Conservation (phyloP, 2,888 invertebrate genomes). For the Macaria liturata region DNA sequence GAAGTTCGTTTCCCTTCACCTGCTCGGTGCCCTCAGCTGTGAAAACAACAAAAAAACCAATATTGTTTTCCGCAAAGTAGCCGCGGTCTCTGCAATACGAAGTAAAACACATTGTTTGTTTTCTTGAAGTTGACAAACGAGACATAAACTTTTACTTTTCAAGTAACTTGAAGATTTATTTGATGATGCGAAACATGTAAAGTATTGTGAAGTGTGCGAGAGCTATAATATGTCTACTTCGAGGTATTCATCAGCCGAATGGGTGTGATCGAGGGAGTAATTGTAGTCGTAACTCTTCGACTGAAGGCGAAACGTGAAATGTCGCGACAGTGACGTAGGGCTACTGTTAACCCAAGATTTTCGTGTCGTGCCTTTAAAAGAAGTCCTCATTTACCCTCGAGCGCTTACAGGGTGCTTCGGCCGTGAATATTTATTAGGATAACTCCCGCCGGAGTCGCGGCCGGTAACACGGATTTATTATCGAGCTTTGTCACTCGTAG, state of each 20-base stretch:
- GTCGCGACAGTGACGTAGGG: slow-evolving; percentile 40
- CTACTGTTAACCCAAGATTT: slow-evolving; percentile 41
- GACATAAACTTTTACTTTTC: no score
- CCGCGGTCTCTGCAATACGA: neutral
- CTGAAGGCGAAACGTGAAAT: slow-evolving; percentile 28
- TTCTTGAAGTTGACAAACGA: no score
- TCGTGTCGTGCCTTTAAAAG: slow-evolving; percentile 42
- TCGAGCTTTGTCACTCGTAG: slow-evolving; percentile 46
- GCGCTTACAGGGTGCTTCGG: slow-evolving; percentile 42
- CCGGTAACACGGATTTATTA: slow-evolving; percentile 54
- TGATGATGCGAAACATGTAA: no score
- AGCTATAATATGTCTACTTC: no score
- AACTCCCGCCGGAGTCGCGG: slow-evolving; percentile 39
- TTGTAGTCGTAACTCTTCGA: slow-evolving; percentile 32
- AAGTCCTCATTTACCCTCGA: slow-evolving; percentile 52
- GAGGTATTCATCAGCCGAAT: slow-evolving; percentile 10
- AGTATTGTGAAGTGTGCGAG: no score
- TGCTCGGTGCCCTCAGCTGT: slow-evolving; percentile 35
- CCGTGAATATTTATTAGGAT: slow-evolving; percentile 68
- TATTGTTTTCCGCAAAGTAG: slow-evolving; percentile 22
- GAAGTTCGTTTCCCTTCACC: slow-evolving; percentile 36
- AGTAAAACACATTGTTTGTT: no score
- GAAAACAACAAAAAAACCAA: slow-evolving; percentile 39
- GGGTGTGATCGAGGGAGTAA: slow-evolving; percentile 22
- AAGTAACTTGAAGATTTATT: no score